phyloP scores from a whole-genome alignment of 2,113 vertebrate species.

The Zootoca vivipara region DNA sequence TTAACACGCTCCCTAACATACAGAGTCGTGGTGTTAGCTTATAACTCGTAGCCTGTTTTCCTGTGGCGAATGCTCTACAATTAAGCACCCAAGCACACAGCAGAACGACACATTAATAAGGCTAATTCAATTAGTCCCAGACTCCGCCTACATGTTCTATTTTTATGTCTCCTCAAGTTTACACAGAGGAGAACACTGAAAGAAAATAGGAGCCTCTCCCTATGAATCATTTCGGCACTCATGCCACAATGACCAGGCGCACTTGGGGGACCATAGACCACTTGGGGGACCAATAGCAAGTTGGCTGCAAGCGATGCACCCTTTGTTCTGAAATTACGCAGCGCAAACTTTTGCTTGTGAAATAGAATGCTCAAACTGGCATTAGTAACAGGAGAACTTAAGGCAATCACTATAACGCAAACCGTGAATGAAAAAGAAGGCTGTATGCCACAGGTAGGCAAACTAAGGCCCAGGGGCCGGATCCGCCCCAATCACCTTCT shows the following conservation, averaged over 20 bases:
- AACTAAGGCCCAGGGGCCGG: no score
- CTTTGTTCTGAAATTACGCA: neutral
- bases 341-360: neutral
- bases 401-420: neutral
- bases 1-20: neutral
- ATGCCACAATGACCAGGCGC: neutral
- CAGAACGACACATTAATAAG: slow-evolving; percentile 49
- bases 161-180: slow-evolving; percentile 1
- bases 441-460: neutral
- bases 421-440: no score
- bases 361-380: neutral
- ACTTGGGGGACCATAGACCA: no score
- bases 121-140: slow-evolving; percentile 53
- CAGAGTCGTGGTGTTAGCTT: slow-evolving; percentile 11
- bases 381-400: neutral
- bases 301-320: neutral
- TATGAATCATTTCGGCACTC: neutral
- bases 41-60: slow-evolving; percentile 47
- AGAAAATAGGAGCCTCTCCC: neutral
- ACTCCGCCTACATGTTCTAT: slow-evolving; percentile 14
- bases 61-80: slow-evolving; percentile 28
- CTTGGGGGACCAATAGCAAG: neutral
- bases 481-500: no score
- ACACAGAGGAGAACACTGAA: neutral
- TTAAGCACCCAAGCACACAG: slow-evolving; percentile 43